Conservation (phyloP, 2,113 vertebrate species). For the Felis chaus region DNA sequence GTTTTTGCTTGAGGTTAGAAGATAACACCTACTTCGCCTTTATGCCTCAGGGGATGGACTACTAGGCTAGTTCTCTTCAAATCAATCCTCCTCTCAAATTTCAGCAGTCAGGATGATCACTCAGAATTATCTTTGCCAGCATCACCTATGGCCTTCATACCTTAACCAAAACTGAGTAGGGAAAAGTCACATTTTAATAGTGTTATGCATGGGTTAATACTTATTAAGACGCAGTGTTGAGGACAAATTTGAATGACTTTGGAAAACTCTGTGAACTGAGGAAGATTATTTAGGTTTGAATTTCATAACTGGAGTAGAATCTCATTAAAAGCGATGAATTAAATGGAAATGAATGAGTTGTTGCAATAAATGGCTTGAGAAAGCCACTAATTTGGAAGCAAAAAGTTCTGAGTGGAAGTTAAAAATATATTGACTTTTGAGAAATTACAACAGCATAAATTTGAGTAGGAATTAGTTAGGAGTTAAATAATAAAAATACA, state of each 20-base stretch:
- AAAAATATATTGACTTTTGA: constrained; percentile 25
- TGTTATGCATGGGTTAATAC: neutral
- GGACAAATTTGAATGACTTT: constrained; percentile 13
- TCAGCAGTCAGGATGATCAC: neutral
- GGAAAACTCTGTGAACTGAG: neutral
- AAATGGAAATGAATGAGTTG: constrained; percentile 36
- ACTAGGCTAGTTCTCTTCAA: neutral
- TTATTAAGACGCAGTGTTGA: neutral
- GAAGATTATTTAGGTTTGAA: constrained; percentile 30
- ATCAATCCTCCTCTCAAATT: neutral
- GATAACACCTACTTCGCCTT: neutral
- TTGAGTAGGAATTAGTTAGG: neutral
- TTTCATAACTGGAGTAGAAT: neutral
- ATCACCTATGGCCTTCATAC: neutral
- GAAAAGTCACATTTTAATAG: neutral
- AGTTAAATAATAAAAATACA: neutral
- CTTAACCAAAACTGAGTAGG: neutral
- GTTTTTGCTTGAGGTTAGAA: neutral
- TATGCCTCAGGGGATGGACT: neutral
- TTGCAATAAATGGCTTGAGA: constrained; percentile 22
- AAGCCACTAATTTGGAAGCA: neutral
- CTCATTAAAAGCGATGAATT: constrained; percentile 34
- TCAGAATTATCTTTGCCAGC: neutral
- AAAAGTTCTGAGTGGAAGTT: neutral
- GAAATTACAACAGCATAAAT: neutral